Evolutionary conservation across 2,113 vertebrate genomes (phyloP).

Genomic region (Myiopsitta monachus): DNA sequence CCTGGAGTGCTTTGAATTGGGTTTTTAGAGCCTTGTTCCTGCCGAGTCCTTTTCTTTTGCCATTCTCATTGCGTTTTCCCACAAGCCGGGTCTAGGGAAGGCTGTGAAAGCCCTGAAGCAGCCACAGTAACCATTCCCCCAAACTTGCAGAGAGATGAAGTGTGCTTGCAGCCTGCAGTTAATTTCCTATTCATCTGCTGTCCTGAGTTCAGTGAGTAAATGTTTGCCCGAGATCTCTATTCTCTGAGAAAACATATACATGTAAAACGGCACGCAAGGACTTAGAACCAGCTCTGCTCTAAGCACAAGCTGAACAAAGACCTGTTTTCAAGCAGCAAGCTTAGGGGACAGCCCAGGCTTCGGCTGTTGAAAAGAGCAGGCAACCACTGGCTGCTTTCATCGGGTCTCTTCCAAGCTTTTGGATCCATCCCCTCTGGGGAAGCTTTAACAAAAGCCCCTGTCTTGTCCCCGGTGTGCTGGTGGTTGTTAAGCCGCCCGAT

Average conservation of each 20-base stretch:
- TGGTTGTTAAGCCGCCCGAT: neutral
- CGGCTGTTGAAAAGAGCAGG: neutral
- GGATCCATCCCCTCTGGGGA: neutral
- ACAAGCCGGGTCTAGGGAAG: neutral
- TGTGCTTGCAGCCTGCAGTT: neutral
- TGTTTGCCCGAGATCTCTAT: neutral
- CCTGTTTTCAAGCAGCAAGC: neutral
- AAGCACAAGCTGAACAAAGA: constrained; percentile 41
- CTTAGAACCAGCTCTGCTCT: neutral
- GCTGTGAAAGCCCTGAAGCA: neutral
- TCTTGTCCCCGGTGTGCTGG: neutral
- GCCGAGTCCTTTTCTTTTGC: neutral
- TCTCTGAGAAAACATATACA: neutral
- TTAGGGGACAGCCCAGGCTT: neutral
- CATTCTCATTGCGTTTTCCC: neutral
- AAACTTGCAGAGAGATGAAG: neutral
- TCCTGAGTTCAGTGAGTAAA: neutral
- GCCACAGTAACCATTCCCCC: neutral
- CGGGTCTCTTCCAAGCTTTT: neutral
- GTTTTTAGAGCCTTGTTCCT: neutral
- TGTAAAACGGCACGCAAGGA: neutral
- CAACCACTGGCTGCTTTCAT: neutral
- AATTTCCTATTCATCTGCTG: neutral
- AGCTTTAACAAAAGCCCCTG: constrained; percentile 32
- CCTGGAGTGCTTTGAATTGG: neutral